These are phyloP conservation scores for Microtus ochrogaster DNA, from an alignment of 2,113 vertebrate species.

Conservation along the genomic window DNA sequence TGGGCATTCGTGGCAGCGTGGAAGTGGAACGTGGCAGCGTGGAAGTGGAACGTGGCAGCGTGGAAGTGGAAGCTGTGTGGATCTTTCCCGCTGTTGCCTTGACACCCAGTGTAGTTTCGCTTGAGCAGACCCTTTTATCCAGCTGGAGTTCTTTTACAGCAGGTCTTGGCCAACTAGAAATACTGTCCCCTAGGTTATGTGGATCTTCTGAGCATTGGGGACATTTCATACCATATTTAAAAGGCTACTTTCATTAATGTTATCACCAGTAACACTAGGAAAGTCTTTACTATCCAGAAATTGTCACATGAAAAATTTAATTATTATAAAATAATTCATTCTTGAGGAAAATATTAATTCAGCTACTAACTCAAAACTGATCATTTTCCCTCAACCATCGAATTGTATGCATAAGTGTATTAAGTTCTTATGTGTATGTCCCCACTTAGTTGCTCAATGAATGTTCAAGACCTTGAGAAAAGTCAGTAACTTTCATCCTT, in stretches of 20 bases:
- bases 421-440: not conserved
- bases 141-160: not conserved
- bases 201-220: not conserved
- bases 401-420: not conserved
- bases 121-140: not conserved
- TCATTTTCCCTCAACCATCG: not conserved
- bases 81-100: not conserved
- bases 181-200: not conserved
- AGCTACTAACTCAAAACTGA: not conserved
- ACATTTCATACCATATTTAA: not conserved
- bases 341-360: not conserved
- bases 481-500: not conserved
- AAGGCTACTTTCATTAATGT: conserved; percentile 21
- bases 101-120: not conserved
- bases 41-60: not conserved
- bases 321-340: conserved; percentile 33
- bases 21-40: not conserved
- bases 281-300: not conserved
- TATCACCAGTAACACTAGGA: not conserved
- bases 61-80: not conserved
- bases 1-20: not conserved
- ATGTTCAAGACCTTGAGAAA: conserved; percentile 19
- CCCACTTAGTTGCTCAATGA: not conserved
- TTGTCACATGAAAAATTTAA: not conserved
- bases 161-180: not conserved